phyloP scores from a whole-genome alignment of 2,888 invertebrate genomes.

The Prosopocoilus inquinatus region DNA sequence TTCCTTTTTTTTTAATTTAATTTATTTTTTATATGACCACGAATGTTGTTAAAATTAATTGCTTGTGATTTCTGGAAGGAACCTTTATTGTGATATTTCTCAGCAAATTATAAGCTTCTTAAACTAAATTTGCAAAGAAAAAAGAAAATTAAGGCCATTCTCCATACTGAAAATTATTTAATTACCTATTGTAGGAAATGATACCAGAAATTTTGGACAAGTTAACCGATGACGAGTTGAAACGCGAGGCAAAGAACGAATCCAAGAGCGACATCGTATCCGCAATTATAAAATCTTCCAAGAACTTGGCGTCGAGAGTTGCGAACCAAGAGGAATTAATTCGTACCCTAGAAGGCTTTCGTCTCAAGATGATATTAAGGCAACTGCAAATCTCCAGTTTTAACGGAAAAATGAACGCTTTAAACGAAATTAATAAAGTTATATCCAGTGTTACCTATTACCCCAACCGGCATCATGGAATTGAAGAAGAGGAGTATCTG shows the following conservation, averaged over 20 bases:
- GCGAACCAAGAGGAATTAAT: slow-evolving; percentile 80
- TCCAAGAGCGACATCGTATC: slow-evolving; percentile 95
- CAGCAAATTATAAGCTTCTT: too few species aligned
- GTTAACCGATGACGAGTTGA: slow-evolving; percentile 92
- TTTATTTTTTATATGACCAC: too few species aligned
- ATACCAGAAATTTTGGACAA: slow-evolving; percentile 87
- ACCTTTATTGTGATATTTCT: too few species aligned
- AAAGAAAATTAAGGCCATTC: too few species aligned
- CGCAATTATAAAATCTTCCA: slow-evolving; percentile 88
- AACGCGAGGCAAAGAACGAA: slow-evolving; percentile 93
- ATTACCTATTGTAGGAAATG: slow-evolving; percentile 75
- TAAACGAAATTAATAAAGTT: slow-evolving; percentile 97
- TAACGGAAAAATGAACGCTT: slow-evolving; percentile 98
- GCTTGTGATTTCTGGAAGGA: too few species aligned
- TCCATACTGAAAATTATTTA: too few species aligned
- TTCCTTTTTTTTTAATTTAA: too few species aligned
- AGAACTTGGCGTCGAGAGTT: slow-evolving; percentile 82
- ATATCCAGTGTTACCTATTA: slow-evolving; percentile 88
- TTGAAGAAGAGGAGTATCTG: slow-evolving; percentile 85
- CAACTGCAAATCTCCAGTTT: slow-evolving; percentile 95
- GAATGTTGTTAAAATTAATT: too few species aligned
- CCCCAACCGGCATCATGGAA: slow-evolving; percentile 69
- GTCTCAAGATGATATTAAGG: slow-evolving; percentile 89
- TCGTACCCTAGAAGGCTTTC: slow-evolving; percentile 83
- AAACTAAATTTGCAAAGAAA: too few species aligned